These are phyloP conservation scores for Drepana falcataria DNA, from an alignment of 2,888 invertebrate genomes.

Conservation along the genomic window DNA sequence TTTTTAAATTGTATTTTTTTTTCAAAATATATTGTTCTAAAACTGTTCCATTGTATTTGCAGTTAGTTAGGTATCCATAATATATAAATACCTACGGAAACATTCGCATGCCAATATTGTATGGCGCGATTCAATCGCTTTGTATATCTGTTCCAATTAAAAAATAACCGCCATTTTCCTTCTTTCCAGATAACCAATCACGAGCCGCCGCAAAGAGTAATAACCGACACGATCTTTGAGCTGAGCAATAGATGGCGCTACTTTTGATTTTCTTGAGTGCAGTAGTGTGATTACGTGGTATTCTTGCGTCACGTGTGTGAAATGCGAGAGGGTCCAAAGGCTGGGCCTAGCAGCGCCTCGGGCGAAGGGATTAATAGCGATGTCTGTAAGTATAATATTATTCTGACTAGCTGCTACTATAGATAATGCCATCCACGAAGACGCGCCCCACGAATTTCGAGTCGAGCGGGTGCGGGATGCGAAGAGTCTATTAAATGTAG, in stretches of 20 bases:
- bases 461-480: too few relatives aligned
- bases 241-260: constrained; percentile 23
- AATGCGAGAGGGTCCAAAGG: constrained; percentile 67
- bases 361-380: constrained; percentile 53
- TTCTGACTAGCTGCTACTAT: too few relatives aligned
- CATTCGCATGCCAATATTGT: too few relatives aligned
- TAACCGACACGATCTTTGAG: neutral
- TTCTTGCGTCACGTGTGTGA: constrained; percentile 45
- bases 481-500: too few relatives aligned
- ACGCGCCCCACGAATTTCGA: too few relatives aligned
- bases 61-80: too few relatives aligned
- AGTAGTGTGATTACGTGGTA: constrained; percentile 32
- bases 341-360: constrained; percentile 63
- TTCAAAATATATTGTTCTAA: too few relatives aligned
- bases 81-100: too few relatives aligned
- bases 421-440: too few relatives aligned
- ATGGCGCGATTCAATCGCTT: too few relatives aligned
- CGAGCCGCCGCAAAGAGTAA: neutral
- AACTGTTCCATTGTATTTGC: too few relatives aligned
- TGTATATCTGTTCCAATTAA: neutral
- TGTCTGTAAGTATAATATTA: constrained; percentile 40
- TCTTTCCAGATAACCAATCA: neutral
- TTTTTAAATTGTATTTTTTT: too few relatives aligned
- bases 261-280: constrained; percentile 24
- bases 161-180: constrained; percentile 4